Percentiles rank a stretch among this genome's conserved stretches.
phyloP scores from a whole-genome alignment of 2,888 invertebrate species.

The Biston stratarius region DNA sequence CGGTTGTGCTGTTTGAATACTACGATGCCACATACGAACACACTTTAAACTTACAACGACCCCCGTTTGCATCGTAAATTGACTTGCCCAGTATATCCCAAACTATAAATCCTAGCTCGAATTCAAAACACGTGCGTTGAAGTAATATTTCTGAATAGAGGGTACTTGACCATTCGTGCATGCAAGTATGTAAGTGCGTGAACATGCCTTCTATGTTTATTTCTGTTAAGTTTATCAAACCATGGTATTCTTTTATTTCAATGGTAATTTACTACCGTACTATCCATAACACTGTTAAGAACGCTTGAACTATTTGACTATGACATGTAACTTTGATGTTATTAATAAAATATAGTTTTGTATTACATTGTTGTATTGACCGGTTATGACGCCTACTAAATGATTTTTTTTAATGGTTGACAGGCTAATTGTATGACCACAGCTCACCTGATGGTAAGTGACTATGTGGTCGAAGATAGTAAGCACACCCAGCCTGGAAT shows the following conservation, averaged over 20 bases:
- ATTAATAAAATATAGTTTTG: too few relatives aligned
- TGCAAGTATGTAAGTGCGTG: slow-evolving; percentile 39
- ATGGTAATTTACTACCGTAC: slow-evolving; percentile 21
- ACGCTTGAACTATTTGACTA: too few relatives aligned
- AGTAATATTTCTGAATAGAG: slow-evolving; percentile 42
- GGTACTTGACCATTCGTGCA: slow-evolving; percentile 39
- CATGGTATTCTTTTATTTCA: slow-evolving; percentile 22
- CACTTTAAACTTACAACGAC: neutral
- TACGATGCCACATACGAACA: neutral
- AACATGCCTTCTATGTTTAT: slow-evolving; percentile 43
- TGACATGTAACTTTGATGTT: too few relatives aligned
- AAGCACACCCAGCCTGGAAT: too few relatives aligned
- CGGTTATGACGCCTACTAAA: too few relatives aligned
- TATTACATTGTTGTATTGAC: too few relatives aligned
- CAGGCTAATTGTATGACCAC: too few relatives aligned
- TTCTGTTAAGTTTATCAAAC: slow-evolving; percentile 26
- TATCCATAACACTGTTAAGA: too few relatives aligned
- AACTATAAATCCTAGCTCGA: slow-evolving; percentile 12
- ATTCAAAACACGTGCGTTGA: slow-evolving; percentile 28
- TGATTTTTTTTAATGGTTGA: too few relatives aligned
- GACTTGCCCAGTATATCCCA: slow-evolving; percentile 8
- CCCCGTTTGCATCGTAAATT: neutral
- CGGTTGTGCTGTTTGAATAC: too few relatives aligned
- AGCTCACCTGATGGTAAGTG: too few relatives aligned
- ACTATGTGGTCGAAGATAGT: too few relatives aligned